Conservation (phyloP, 92 coral and sea anemone genomes). For the Muricea muricata region DNA sequence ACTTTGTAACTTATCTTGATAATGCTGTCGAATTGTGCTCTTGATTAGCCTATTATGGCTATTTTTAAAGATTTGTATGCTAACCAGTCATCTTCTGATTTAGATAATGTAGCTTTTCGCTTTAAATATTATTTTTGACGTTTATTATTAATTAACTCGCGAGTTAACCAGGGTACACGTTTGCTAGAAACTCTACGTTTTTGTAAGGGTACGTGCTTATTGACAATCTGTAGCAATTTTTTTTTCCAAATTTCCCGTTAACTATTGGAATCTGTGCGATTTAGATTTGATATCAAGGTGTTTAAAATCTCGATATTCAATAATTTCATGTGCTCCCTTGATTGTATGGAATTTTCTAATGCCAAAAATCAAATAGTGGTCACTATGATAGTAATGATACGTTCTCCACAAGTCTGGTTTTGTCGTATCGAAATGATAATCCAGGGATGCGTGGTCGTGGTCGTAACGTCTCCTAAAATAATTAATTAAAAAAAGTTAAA, state of each 20-base stretch:
- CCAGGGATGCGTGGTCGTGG: no score
- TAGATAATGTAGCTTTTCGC: neutral
- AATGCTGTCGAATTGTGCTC: neutral
- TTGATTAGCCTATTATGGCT: neutral
- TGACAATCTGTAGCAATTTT: no score
- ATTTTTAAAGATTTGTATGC: neutral
- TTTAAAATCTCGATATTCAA: neutral
- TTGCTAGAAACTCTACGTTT: no score
- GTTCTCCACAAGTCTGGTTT: neutral
- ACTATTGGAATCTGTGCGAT: no score
- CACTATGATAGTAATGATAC: neutral
- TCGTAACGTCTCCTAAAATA: no score
- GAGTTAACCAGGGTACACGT: neutral
- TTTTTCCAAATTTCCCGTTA: no score
- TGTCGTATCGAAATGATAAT: neutral
- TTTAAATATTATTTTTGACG: neutral
- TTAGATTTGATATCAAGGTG: neutral
- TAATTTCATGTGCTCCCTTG: neutral
- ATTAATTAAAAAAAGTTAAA: no score
- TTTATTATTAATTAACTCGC: neutral
- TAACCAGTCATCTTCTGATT: neutral
- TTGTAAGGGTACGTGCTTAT: no score
- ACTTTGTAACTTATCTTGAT: neutral
- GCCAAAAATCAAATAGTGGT: neutral
- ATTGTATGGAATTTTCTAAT: neutral